These are phyloP conservation scores for Phrynocephalus forsythii DNA, from an alignment of 2,797 vertebrate species.

Conservation along the genomic window DNA sequence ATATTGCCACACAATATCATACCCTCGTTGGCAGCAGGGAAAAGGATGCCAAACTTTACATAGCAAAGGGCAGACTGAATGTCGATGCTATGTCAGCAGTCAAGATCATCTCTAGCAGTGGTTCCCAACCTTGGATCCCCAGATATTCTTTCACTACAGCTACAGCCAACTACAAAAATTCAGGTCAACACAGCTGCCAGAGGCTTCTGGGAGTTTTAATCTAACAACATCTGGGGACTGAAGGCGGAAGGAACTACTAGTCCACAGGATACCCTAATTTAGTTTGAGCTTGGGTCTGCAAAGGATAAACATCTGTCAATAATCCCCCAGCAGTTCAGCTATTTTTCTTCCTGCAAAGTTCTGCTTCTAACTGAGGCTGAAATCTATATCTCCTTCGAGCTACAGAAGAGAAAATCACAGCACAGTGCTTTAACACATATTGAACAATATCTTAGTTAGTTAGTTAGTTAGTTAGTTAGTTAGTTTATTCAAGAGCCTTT, in stretches of 20 bases:
- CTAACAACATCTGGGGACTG: neutral
- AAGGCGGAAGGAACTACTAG: neutral
- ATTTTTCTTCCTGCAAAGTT: neutral
- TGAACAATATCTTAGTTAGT: neutral
- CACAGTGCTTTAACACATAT: neutral
- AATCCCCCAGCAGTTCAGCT: neutral
- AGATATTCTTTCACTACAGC: neutral
- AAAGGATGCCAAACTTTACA: too few species aligned
- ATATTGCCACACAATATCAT: too few species aligned
- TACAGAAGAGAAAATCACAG: constrained; percentile 1
- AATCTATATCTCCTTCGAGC: neutral
- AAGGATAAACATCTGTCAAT: too few species aligned
- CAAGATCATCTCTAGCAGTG: too few species aligned
- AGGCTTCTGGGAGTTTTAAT: neutral
- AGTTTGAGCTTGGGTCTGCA: too few species aligned
- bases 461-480: too few species aligned
- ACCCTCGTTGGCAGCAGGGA: too few species aligned
- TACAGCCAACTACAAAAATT: neutral
- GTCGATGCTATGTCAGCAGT: too few species aligned
- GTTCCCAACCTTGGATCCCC: neutral
- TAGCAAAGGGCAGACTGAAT: too few species aligned
- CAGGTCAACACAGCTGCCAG: too few species aligned
- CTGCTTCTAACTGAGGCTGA: neutral
- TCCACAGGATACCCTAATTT: too few species aligned
- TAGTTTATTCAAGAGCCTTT: too few species aligned